A percentile compares a stretch with the other conserved stretches of the same genome.
phyloP scores from a whole-genome alignment of 1,140 invertebrate genomes.

The Thaumetopoea pityocampa region DNA sequence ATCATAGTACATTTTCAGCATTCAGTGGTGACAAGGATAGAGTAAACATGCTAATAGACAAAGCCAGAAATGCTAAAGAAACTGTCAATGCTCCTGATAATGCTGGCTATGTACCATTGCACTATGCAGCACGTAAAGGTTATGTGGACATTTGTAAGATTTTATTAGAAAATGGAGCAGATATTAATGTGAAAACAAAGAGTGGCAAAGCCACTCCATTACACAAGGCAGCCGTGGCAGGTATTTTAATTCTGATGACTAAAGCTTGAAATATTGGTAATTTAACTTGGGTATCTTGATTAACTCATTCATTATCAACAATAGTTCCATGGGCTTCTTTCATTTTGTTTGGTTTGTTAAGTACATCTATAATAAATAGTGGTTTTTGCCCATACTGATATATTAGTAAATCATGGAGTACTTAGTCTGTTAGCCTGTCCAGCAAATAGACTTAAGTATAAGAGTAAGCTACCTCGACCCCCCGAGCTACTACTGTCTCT shows the following conservation, averaged over 20 bases:
- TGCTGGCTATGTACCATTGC: conserved; percentile 86
- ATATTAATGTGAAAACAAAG: conserved; percentile 84
- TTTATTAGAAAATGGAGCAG: conserved; percentile 82
- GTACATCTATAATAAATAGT: too few species aligned
- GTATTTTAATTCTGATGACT: conserved; percentile 51
- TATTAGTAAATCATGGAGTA: too few species aligned
- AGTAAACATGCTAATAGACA: conserved; percentile 77
- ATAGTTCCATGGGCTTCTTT: too few species aligned
- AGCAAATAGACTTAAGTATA: too few species aligned
- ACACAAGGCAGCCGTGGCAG: conserved; percentile 87
- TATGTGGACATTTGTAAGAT: conserved; percentile 82
- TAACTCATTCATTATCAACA: too few species aligned
- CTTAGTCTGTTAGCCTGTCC: too few species aligned
- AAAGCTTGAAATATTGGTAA: background rate
- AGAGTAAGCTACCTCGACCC: too few species aligned
- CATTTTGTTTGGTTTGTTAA: too few species aligned
- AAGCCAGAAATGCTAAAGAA: conserved; percentile 76
- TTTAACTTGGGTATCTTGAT: background rate
- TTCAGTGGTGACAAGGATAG: conserved; percentile 81
- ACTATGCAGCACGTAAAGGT: conserved; percentile 91
- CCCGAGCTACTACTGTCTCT: too few species aligned
- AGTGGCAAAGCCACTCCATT: conserved; percentile 86
- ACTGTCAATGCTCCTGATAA: conserved; percentile 76
- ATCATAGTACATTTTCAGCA: conserved; percentile 64
- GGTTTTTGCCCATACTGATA: too few species aligned